Evolutionary conservation across 2,888 invertebrate species (phyloP).

Genomic region (Bedellia somnulentella): DNA sequence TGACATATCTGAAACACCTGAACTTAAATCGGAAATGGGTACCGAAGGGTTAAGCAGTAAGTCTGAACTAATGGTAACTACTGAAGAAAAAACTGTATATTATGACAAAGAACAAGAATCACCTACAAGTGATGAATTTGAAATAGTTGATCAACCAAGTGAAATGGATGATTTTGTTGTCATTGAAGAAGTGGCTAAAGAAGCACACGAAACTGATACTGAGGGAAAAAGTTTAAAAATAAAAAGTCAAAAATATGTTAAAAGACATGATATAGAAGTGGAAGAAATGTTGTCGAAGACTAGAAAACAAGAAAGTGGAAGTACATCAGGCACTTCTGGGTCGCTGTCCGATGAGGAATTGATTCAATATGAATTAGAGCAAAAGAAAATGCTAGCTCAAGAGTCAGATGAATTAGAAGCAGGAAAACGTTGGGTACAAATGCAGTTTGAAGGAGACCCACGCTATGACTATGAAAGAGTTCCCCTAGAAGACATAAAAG

Average conservation of each 20-base stretch:
- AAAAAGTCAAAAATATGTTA: conserved; percentile 47
- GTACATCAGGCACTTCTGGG: conserved; percentile 57
- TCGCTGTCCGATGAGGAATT: conserved; percentile 64
- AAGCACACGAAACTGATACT: conserved; percentile 79
- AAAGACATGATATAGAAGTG: conserved; percentile 69
- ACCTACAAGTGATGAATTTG: conserved; percentile 82
- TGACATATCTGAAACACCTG: conserved; percentile 61
- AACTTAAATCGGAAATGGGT: conserved; percentile 49
- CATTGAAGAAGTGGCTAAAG: conserved; percentile 84
- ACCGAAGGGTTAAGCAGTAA: conserved; percentile 38
- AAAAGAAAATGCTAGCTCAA: conserved; percentile 49
- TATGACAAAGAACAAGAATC: conserved; percentile 68
- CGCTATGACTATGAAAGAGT: conserved; percentile 80
- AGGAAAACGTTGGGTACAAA: conserved; percentile 86
- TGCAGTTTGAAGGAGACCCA: conserved; percentile 80
- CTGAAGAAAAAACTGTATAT: conserved; percentile 59
- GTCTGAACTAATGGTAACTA: conserved; percentile 63
- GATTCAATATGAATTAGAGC: conserved; percentile 70
- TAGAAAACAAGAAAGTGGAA: conserved; percentile 63
- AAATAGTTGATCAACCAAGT: conserved; percentile 84
- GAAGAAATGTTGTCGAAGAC: conserved; percentile 72
- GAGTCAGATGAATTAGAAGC: conserved; percentile 65
- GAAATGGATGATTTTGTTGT: conserved; percentile 87
- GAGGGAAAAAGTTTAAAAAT: conserved; percentile 83
- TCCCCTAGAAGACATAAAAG: conserved; percentile 88